Conservation (phyloP, 2,113 vertebrate species). For the Paratilapia polleni region DNA sequence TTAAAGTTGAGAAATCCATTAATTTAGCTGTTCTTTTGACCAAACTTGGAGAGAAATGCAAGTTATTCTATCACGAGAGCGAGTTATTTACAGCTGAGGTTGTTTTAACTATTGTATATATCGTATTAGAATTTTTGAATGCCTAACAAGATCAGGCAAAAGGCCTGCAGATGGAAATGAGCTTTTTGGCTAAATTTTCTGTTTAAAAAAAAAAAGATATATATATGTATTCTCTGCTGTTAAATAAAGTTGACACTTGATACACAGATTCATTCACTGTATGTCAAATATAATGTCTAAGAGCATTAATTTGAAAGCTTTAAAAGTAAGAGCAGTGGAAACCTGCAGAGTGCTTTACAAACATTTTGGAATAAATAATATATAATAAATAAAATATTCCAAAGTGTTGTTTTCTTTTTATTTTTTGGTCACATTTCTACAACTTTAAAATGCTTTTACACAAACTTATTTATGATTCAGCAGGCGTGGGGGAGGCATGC, state of each 20-base stretch:
- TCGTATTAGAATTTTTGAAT: not conserved
- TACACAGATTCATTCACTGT: not conserved
- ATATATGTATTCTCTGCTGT: not conserved
- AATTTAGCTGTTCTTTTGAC: not conserved
- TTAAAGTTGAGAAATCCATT: not conserved
- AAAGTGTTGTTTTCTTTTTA: not conserved
- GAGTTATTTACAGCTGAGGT: accelerated
- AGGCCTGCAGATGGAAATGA: no score
- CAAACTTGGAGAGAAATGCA: not conserved
- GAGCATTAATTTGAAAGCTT: not conserved
- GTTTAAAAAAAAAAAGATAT: not conserved
- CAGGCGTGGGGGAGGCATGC: no score
- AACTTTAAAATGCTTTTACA: not conserved
- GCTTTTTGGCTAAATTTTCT: not conserved
- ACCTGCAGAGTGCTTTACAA: not conserved
- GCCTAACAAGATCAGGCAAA: not conserved
- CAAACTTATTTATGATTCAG: not conserved
- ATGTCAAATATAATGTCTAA: not conserved
- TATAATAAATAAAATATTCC: not conserved
- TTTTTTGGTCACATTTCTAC: not conserved
- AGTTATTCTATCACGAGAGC: not conserved
- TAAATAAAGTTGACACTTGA: not conserved
- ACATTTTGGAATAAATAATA: not conserved
- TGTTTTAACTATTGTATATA: not conserved
- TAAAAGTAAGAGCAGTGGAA: not conserved